These are phyloP conservation scores for Drosophila stalkeri DNA, from an alignment of 2,888 invertebrate genomes.

Conservation along the genomic window DNA sequence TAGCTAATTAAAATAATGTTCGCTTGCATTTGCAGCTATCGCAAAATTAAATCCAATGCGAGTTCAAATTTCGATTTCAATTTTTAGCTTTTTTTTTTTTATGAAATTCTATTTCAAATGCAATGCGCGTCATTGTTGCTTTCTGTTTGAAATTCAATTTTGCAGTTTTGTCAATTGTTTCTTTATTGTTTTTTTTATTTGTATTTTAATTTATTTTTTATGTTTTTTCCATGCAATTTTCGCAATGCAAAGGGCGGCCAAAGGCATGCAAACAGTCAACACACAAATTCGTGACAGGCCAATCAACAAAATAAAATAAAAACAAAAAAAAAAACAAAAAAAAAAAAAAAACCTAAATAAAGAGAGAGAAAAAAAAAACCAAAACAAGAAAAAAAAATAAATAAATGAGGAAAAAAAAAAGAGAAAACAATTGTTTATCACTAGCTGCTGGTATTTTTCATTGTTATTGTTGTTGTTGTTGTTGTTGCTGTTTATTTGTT, in stretches of 20 bases:
- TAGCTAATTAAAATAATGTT: conserved; percentile 63
- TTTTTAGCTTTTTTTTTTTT: conserved; percentile 41
- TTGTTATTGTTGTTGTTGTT: conserved; percentile 22
- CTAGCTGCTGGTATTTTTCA: conserved; percentile 24
- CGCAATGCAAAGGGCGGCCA: conserved; percentile 48
- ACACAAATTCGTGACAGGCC: conserved; percentile 53
- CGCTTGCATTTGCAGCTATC: conserved; percentile 45
- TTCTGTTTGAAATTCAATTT: conserved; percentile 31
- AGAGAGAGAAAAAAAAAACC: not conserved
- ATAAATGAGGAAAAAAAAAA: conserved; percentile 27
- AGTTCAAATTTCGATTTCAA: conserved; percentile 24
- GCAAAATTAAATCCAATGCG: conserved; percentile 56
- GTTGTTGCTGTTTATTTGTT: conserved; percentile 16
- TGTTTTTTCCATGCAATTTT: conserved; percentile 50
- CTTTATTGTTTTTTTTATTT: not conserved
- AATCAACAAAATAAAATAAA: conserved; percentile 20
- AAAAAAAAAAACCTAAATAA: conserved; percentile 9
- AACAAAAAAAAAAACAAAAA: conserved; percentile 13
- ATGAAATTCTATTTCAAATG: conserved; percentile 36
- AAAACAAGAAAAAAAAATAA: conserved; percentile 16
- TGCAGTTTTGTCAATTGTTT: conserved; percentile 42
- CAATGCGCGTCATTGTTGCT: conserved; percentile 28
- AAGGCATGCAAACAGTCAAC: conserved; percentile 37
- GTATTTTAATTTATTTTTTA: not conserved
- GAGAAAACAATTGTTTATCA: conserved; percentile 78